These are phyloP conservation scores for Drosophila subquinaria DNA, from an alignment of 2,888 invertebrate species.

Conservation along the genomic window DNA sequence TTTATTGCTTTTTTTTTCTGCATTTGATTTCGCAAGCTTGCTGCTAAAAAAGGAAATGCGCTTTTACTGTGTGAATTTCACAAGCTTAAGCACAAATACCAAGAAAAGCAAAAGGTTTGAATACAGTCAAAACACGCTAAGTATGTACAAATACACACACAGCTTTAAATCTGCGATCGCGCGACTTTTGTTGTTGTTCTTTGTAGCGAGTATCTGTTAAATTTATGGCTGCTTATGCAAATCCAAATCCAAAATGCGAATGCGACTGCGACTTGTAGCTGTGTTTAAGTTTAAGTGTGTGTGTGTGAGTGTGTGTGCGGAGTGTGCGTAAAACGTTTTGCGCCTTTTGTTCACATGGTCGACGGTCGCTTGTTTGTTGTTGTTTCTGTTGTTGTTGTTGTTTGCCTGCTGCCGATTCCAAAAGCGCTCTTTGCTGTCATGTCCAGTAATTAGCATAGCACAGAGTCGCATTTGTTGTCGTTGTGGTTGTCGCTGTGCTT, in stretches of 20 bases:
- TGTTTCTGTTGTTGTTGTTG: slow-evolving; percentile 13
- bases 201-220: slow-evolving; percentile 38
- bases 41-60: slow-evolving; percentile 57
- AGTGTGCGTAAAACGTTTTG: slow-evolving; percentile 78
- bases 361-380: slow-evolving; percentile 31
- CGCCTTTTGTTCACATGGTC: slow-evolving; percentile 80
- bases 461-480: slow-evolving; percentile 65
- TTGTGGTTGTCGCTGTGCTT: slow-evolving; percentile 18
- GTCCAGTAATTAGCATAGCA: slow-evolving; percentile 81
- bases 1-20: slow-evolving; percentile 10
- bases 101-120: slow-evolving; percentile 40
- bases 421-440: slow-evolving; percentile 72
- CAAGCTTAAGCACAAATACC: slow-evolving; percentile 32
- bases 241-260: slow-evolving; percentile 56
- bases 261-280: slow-evolving; percentile 41
- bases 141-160: slow-evolving; percentile 30
- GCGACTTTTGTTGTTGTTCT: slow-evolving; percentile 34
- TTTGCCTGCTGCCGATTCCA: slow-evolving; percentile 54
- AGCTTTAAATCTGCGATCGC: slow-evolving; percentile 48
- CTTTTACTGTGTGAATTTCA: slow-evolving; percentile 43
- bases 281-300: slow-evolving; percentile 1
- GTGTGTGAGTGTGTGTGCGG: slow-evolving; percentile 28
- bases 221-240: slow-evolving; percentile 80
- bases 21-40: slow-evolving; percentile 35
- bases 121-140: slow-evolving; percentile 35